phyloP scores from a whole-genome alignment of 2,113 vertebrate species.

The Marmota flaviventris region DNA sequence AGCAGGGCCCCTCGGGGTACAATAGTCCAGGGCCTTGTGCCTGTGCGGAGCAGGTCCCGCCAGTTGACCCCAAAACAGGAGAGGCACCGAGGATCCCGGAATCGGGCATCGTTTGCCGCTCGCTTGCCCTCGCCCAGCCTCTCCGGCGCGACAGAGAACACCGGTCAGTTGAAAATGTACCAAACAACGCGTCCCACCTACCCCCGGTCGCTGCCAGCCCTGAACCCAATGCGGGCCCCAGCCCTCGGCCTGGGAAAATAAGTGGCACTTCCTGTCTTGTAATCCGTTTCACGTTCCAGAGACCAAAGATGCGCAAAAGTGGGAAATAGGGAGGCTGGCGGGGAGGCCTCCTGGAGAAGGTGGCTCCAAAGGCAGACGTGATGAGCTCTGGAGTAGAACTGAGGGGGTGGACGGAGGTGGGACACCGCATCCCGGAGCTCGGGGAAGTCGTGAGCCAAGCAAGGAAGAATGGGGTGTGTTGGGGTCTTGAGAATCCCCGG shows the following conservation, averaged over 20 bases:
- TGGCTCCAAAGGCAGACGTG: background rate
- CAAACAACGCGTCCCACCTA: background rate
- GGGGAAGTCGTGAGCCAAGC: background rate
- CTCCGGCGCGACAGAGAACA: background rate
- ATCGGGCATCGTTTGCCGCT: background rate
- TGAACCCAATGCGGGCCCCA: background rate
- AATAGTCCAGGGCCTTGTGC: background rate
- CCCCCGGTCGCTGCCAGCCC: background rate
- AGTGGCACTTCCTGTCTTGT: background rate
- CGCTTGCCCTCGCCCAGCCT: background rate
- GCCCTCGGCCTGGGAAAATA: background rate
- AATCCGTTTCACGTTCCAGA: background rate
- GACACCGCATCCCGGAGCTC: background rate
- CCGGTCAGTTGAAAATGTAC: background rate
- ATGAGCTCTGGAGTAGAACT: background rate
- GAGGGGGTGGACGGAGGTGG: background rate
- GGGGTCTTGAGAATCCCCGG: background rate
- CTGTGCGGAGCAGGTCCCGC: background rate
- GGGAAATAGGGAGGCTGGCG: background rate
- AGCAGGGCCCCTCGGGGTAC: background rate
- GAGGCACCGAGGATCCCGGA: too few species aligned
- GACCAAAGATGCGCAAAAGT: background rate
- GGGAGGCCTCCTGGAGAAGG: background rate
- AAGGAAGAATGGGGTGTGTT: background rate
- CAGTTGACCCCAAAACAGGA: background rate